Evolutionary conservation across 1,140 invertebrate genomes (phyloP).

Genomic region (Notospermus geniculatus): DNA sequence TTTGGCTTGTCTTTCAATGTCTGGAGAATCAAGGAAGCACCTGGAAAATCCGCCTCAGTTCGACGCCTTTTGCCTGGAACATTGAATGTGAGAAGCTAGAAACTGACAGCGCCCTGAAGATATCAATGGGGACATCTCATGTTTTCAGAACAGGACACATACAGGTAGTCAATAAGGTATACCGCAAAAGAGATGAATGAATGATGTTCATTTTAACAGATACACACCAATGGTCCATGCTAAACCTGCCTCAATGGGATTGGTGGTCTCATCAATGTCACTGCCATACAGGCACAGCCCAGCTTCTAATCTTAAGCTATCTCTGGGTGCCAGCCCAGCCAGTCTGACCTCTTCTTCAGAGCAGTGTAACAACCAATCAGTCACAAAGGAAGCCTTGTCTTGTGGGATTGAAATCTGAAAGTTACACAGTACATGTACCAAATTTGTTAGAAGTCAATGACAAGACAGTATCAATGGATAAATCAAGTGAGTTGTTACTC

Average conservation of each 20-base stretch:
- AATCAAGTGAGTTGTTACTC: too few species aligned
- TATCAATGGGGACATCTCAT: too few species aligned
- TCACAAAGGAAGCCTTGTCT: slow-evolving; percentile 59
- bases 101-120: too few species aligned
- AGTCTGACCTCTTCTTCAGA: slow-evolving; percentile 66
- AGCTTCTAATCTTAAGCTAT: slow-evolving; percentile 82
- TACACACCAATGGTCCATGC: slow-evolving; percentile 79
- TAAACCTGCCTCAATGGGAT: slow-evolving; percentile 89
- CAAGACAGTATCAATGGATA: too few species aligned
- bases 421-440: too few species aligned
- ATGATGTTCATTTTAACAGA: too few species aligned
- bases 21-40: slow-evolving; percentile 58
- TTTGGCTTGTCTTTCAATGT: slow-evolving; percentile 68
- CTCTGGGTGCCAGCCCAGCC: slow-evolving; percentile 91
- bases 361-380: slow-evolving; percentile 67
- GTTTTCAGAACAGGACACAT: too few species aligned
- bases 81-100: not conserved
- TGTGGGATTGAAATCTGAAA: slow-evolving; percentile 75
- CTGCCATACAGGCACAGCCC: slow-evolving; percentile 97
- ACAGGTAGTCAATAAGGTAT: too few species aligned
- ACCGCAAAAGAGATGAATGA: too few species aligned
- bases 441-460: too few species aligned
- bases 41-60: slow-evolving; percentile 58
- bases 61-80: slow-evolving; percentile 72
- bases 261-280: slow-evolving; percentile 87